Evolutionary conservation across 2,113 vertebrate genomes (phyloP), one percentile per base, ranked within the genome.

Genomic region (Murina feae): DNA sequence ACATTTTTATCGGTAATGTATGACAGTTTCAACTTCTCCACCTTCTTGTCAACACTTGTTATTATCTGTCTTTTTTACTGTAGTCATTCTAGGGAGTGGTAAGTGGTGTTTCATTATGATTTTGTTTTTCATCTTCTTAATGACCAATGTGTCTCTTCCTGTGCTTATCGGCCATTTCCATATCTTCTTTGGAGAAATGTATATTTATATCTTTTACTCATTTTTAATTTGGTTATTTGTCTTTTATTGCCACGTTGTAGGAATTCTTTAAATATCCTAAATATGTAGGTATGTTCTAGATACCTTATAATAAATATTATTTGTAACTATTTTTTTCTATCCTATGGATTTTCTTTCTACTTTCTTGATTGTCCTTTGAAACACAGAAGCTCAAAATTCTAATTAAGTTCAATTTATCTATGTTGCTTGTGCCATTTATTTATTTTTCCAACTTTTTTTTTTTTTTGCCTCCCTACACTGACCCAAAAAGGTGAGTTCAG

Each of bases 81-180:
- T 49, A 83, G 49, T 2, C 30, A 68, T 78, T 75, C 17, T 49
- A 51, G 32, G 13, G 35, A 53, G 39, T 91, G 8, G 71, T 55
- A 96, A 81, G 9, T 49, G 65, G 21, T 35, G 69, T 51, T 30
- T 89, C 42, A 78, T 82, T 76, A 37, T 18, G 13, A 28, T 68
- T 95, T 94, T 84, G 79, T 72, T 66, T 93, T 96, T 32, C 6
- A 79, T 78, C 90, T 96, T 30, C 51, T 30, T 78, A 63, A 68
- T 69, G 12, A 71, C 23, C 63, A 76, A 47, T 37, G 18, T 13
- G 53, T 75, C 17, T 85, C 65, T 90, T 91, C 44, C 76, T 44
- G 63, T 75, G 42, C 9, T 55, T 80, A 16, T 47, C 84, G 76
- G 1, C 28, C 37, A 9, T 81, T 53, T 69, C 9, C 51, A 4